Conservation (phyloP, 2,113 vertebrate species). For the Phylloscopus whistleri region DNA sequence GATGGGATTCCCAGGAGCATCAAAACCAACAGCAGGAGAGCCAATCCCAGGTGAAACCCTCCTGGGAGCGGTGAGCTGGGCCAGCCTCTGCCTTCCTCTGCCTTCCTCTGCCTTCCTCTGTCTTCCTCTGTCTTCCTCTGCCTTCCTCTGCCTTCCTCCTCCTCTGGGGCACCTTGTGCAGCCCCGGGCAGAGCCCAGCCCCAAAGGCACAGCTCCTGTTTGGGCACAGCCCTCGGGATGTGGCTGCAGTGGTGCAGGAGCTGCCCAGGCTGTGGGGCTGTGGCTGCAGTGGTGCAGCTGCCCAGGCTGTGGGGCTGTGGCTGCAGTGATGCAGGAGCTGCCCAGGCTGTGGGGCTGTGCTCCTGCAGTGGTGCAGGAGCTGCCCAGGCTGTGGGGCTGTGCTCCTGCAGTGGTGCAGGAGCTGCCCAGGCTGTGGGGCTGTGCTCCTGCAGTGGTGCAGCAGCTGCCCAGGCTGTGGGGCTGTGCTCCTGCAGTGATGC, state of each 20-base stretch:
- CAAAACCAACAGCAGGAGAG: background rate
- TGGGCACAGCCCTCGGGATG: background rate
- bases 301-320: too few relatives aligned
- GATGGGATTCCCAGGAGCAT: background rate
- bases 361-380: background rate
- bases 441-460: accelerated
- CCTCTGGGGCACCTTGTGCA: accelerated
- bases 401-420: background rate
- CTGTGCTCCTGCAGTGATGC: too few relatives aligned
- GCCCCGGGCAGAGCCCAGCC: background rate
- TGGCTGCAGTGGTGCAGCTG: background rate
- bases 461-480: background rate
- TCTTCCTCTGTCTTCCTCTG: too few relatives aligned
- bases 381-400: too few relatives aligned
- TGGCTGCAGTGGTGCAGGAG: background rate
- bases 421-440: background rate
- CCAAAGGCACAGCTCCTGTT: background rate
- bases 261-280: too few relatives aligned
- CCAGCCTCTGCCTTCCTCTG: background rate
- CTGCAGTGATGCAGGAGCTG: too few relatives aligned
- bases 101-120: too few relatives aligned
- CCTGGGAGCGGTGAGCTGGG: accelerated
- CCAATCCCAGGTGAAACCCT: background rate
- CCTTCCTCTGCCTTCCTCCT: background rate
- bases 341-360: too few relatives aligned